Conservation (phyloP, 2,797 vertebrate genomes). For the Platyrinchus mystaceus region DNA sequence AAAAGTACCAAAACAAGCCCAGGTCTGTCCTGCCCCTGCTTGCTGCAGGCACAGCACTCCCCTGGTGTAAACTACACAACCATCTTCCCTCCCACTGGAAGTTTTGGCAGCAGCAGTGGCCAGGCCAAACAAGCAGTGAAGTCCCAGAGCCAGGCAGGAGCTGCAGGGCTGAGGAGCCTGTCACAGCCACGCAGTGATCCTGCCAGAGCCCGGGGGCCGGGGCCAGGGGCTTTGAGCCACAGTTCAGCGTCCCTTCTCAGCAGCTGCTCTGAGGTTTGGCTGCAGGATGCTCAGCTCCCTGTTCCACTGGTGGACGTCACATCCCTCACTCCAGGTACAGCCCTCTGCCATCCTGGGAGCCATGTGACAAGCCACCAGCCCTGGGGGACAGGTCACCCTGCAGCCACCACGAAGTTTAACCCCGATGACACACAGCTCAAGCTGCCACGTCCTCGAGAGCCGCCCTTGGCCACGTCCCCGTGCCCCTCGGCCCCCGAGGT, state of each 20-base stretch:
- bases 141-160: not conserved
- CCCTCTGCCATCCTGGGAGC: not conserved
- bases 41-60: not conserved
- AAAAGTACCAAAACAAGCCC: not conserved
- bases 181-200: rapidly evolving
- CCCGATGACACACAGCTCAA: not conserved
- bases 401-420: not conserved
- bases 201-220: rapidly evolving
- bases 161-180: not conserved
- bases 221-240: rapidly evolving
- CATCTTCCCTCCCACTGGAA: rapidly evolving
- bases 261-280: not conserved
- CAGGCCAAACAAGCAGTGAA: rapidly evolving
- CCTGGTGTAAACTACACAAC: not conserved
- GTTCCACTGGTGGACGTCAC: rapidly evolving
- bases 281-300: not conserved
- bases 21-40: not conserved
- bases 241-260: not conserved
- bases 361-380: not conserved
- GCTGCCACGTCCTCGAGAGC: rapidly evolving
- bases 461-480: not conserved
- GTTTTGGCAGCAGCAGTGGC: not conserved
- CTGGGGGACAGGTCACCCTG: not conserved
- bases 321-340: not conserved
- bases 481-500: not conserved